Base-by-base conservation (phyloP, 2,888 invertebrate genomes). In the Pherbina coryleti region DNA sequence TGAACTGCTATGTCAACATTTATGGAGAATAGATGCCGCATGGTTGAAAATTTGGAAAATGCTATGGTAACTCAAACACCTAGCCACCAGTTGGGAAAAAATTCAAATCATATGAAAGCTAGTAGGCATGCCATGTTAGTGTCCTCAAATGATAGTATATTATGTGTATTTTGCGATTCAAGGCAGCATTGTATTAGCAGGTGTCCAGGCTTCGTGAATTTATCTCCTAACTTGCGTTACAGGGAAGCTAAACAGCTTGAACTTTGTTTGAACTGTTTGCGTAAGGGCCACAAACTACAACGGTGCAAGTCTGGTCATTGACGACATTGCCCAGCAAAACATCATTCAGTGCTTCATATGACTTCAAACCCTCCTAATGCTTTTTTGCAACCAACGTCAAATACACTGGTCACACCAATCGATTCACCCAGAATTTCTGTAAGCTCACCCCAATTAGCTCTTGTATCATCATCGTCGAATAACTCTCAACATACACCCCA, bases 251-350 rank as follows among this genome's bases (percentile, higher is more conserved):
- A n/a, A n/a, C n/a, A n/a, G n/a, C n/a, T n/a, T n/a, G n/a, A n/a
- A n/a, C n/a, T n/a, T n/a, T n/a, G n/a, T n/a, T n/a, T n/a, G n/a
- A n/a, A n/a, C n/a, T n/a, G n/a, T n/a, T n/a, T n/a, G n/a, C n/a
- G n/a, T n/a, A n/a, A n/a, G n/a, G n/a, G n/a, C n/a, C n/a, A n/a
- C n/a, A n/a, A 62, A 9, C 9, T 79, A 49, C 67, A 77, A 37
- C 75, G 72, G n/a, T 82, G 81, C 55, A 82, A 76, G 19, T 79
- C 77, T n/a, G n/a, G n/a, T n/a, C n/a, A n/a, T n/a, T n/a, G n/a
- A n/a, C n/a, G n/a, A n/a, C n/a, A n/a, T n/a, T 9, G 75, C 76
- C 57, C 76, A 17, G 37, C 76, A 31, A 82, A 80, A 14, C 79
- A 81, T 67, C 77, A 81, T 22, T 75, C 79, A 8, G 28, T 82